These are phyloP conservation scores for Sphenodon punctatus DNA, from an alignment of 2,797 vertebrate genomes.

Conservation along the genomic window DNA sequence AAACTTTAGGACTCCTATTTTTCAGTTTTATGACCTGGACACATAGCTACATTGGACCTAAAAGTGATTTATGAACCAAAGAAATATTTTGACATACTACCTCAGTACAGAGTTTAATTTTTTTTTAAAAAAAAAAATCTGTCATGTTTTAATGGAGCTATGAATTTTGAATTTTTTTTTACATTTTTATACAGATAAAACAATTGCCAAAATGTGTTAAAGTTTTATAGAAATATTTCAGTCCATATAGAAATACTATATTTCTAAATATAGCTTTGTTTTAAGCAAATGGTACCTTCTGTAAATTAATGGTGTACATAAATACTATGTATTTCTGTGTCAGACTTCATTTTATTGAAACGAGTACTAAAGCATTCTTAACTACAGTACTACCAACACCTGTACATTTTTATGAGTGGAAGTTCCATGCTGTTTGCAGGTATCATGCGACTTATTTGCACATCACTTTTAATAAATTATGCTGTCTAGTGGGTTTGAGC, in stretches of 20 bases:
- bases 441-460: slow-evolving; percentile 85
- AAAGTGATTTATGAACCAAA: slow-evolving; percentile 58
- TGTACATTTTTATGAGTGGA: slow-evolving; percentile 76
- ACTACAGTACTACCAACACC: slow-evolving; percentile 69
- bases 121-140: slow-evolving; percentile 67
- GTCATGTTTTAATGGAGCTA: slow-evolving; percentile 55
- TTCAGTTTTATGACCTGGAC: slow-evolving; percentile 71
- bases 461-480: slow-evolving; percentile 86
- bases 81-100: slow-evolving; percentile 80
- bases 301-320: slow-evolving; percentile 92
- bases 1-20: slow-evolving; percentile 77
- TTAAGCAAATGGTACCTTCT: slow-evolving; percentile 87
- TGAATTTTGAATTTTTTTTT: slow-evolving; percentile 45
- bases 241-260: slow-evolving; percentile 79
- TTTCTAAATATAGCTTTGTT: slow-evolving; percentile 80
- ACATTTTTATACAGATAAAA: slow-evolving; percentile 65
- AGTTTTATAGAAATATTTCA: slow-evolving; percentile 70
- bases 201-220: slow-evolving; percentile 63
- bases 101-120: slow-evolving; percentile 86
- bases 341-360: slow-evolving; percentile 77
- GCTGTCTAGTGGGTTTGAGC: slow-evolving; percentile 74
- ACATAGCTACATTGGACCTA: slow-evolving; percentile 76
- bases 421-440: slow-evolving; percentile 58
- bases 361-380: slow-evolving; percentile 75
- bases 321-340: slow-evolving; percentile 84